Evolutionary conservation across 2,797 vertebrate species (phyloP), one percentile per base, ranked within the genome.

Genomic region (Potorous gilbertii): DNA sequence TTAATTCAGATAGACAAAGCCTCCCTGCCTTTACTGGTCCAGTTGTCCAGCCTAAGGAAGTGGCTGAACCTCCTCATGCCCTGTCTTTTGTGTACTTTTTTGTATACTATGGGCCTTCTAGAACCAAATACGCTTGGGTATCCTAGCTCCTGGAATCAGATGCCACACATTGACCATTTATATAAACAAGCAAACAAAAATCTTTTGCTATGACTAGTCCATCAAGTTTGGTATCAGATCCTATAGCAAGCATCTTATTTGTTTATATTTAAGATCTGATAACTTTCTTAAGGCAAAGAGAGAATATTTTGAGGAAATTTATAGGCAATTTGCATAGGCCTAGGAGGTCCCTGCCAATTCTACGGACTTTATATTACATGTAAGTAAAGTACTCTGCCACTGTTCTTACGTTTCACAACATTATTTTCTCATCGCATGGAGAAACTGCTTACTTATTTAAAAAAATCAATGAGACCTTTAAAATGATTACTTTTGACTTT

Each of bases 401-500:
- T 50, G 50, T 40, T 94, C 54, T 13, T 54, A 11, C 90, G 87
- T 93, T 95, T 55, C 95, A 14, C 28, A 93, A 29, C 94, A 66
- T 93, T 27, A 89, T n/a, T 91, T 31, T 46, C 6, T 8, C 54
- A 74, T 62, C n/a, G 13, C 3, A 2, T 34, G 31, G 6, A 4
- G 31, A 66, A 81, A 97, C 10, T 59, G 1, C n/a, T 4, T 91
- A 92, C 34, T 95, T 50, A 52, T 6, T 52, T 5, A 92, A 95
- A 62, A 14, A 62, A 66, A 16, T 1, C 31, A n/a, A 13, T 59
- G 50, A 74, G n/a, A 74, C 6, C 16, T n/a, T 74, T 40, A 93
- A 94, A 55, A 12, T 92, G 54, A 56, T 91, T 89, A 56, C 56
- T 92, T 28, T 54, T 27, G 54, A 91, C n/a, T 96, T 93, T 21